Percentiles rank a stretch among this genome's conserved stretches.
Evolutionary conservation across 2,888 invertebrate species (phyloP).

Genomic region (Hetaerina titia): DNA sequence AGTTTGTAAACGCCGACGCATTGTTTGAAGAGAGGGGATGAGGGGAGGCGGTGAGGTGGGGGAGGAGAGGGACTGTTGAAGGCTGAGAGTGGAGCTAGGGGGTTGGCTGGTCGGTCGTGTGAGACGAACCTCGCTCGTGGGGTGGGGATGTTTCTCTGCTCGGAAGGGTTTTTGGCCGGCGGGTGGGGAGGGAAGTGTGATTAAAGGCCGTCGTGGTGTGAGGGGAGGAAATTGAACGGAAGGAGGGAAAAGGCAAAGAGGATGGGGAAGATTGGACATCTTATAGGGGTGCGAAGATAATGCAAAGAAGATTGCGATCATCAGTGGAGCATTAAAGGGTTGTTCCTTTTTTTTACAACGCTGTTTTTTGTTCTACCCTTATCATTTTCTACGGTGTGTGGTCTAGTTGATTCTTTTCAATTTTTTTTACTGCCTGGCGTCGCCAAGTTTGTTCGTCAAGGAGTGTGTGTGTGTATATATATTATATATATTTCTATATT

Average conservation of each 20-base stretch:
- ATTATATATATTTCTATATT: not conserved
- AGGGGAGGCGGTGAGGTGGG: not conserved
- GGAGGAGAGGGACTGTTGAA: conserved; percentile 28
- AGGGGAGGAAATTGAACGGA: not conserved
- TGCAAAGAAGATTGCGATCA: conserved; percentile 48
- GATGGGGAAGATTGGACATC: not conserved
- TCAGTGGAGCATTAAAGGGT: conserved; percentile 11
- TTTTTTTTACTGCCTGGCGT: not conserved
- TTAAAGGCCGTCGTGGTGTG: not conserved
- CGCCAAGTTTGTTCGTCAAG: not conserved
- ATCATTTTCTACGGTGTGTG: conserved; percentile 59
- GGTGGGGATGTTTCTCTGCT: not conserved
- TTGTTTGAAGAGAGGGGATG: conserved; percentile 56
- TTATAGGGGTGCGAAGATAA: conserved; percentile 55
- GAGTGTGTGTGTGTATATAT: not conserved
- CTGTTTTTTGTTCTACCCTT: conserved; percentile 28
- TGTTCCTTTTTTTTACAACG: not conserved
- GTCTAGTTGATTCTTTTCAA: conserved; percentile 14
- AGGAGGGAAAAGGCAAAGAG: not conserved
- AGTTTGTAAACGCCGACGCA: conserved; percentile 58
- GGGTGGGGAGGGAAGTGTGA: not conserved
- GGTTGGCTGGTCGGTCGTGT: not conserved
- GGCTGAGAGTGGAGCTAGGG: not conserved
- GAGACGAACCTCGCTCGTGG: not conserved
- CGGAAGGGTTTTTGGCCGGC: not conserved